Conservation (phyloP, 2,888 invertebrate genomes). For the Patella caerulea region DNA sequence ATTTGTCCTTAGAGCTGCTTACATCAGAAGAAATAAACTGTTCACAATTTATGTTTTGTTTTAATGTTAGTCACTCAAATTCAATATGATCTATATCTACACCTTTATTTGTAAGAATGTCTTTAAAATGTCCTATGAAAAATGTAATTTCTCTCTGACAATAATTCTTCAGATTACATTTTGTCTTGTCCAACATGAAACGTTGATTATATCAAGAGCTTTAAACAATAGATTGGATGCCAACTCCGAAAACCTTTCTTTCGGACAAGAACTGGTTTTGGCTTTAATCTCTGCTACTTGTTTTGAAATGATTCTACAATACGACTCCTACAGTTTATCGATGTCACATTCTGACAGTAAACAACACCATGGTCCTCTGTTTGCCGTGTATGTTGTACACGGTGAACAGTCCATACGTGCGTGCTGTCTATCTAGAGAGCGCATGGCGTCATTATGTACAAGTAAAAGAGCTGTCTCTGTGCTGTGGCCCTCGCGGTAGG, state of each 20-base stretch:
- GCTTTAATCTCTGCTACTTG: neutral
- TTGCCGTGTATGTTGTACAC: no score
- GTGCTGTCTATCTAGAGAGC: no score
- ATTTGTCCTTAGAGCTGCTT: neutral
- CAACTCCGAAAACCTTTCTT: neutral
- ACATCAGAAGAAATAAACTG: neutral
- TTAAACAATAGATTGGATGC: neutral
- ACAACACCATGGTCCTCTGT: no score
- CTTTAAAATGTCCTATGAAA: neutral
- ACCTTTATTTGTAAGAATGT: neutral
- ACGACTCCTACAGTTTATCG: neutral
- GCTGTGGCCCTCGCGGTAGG: no score
- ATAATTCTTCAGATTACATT: neutral
- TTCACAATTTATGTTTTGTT: no score
- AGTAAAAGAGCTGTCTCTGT: no score
- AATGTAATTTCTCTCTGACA: neutral
- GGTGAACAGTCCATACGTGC: no score
- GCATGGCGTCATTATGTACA: no score
- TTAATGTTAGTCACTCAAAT: neutral
- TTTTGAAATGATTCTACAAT: neutral
- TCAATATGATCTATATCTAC: constrained; percentile 1
- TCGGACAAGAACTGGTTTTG: neutral
- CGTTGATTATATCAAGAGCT: neutral
- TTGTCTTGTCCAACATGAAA: neutral
- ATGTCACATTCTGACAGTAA: neutral